A percentile compares a stretch with the other conserved stretches of the same genome.
Conservation (phyloP, 1,140 invertebrate species). For the Ceratina japonica region DNA sequence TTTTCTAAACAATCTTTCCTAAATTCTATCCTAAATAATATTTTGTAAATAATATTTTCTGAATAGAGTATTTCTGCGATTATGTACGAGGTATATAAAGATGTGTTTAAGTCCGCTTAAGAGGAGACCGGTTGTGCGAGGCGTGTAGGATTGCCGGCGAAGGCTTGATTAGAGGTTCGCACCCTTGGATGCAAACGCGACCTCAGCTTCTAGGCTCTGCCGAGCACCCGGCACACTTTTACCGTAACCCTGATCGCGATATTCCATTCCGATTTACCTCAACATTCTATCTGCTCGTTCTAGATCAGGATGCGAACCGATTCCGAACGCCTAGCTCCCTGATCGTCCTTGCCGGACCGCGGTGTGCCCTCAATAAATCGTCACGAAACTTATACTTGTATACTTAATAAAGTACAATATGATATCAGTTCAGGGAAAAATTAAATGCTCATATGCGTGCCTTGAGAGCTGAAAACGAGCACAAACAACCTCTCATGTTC, state of each 20-base stretch:
- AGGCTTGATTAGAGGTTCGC: constrained; percentile 4
- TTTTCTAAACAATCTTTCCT: no score
- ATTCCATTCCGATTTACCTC: constrained; percentile 67
- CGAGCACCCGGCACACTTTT: constrained; percentile 42
- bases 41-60: no score
- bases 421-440: not conserved
- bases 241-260: constrained; percentile 65
- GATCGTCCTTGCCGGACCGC: constrained; percentile 37
- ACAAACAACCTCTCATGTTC: no score
- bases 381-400: not conserved
- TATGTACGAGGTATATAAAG: no score
- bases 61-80: no score
- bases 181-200: constrained; percentile 20
- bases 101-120: no score
- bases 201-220: constrained; percentile 43
- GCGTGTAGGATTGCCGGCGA: not conserved
- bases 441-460: not conserved
- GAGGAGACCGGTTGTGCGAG: not conserved
- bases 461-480: not conserved
- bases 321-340: constrained; percentile 21
- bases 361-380: constrained; percentile 15
- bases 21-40: no score
- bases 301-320: constrained; percentile 48
- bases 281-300: constrained; percentile 62
- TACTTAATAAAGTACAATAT: not conserved